A percentile compares a stretch with the other conserved stretches of the same genome.
phyloP scores from a whole-genome alignment of 2,113 vertebrate genomes.

The Sciurus niger region DNA sequence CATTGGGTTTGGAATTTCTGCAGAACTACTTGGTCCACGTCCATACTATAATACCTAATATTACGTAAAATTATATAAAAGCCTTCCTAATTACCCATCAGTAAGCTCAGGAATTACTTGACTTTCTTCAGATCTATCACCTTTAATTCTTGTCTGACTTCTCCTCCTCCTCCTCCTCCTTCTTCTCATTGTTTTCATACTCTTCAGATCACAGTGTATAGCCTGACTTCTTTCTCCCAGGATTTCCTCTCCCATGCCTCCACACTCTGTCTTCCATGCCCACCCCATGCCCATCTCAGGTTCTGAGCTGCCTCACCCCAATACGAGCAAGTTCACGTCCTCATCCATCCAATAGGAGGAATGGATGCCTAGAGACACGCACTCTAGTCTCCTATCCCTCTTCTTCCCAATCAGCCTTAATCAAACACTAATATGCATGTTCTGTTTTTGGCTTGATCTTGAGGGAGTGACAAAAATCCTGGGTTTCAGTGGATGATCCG shows the following conservation, averaged over 20 bases:
- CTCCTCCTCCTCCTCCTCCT: background rate
- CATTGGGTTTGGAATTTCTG: constrained; percentile 17
- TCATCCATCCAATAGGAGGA: background rate
- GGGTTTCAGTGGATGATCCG: constrained; percentile 11
- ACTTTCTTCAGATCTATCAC: constrained; percentile 7
- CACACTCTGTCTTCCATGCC: background rate
- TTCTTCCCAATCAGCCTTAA: constrained; percentile 31
- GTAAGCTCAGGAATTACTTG: background rate
- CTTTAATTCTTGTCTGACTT: constrained; percentile 48
- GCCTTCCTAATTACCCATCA: background rate
- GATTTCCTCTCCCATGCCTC: background rate
- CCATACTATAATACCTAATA: background rate
- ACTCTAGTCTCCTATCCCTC: background rate
- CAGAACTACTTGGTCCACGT: background rate
- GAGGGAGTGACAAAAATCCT: background rate
- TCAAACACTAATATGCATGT: background rate
- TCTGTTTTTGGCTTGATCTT: constrained; percentile 54
- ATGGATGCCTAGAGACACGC: background rate
- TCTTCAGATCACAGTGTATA: background rate
- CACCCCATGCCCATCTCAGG: background rate
- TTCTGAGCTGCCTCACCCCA: background rate
- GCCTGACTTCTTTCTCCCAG: background rate
- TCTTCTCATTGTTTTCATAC: background rate
- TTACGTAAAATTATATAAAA: background rate
- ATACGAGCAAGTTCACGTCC: background rate